Conservation (phyloP, 2,113 vertebrate genomes). For the Aspidoscelis tigris region DNA sequence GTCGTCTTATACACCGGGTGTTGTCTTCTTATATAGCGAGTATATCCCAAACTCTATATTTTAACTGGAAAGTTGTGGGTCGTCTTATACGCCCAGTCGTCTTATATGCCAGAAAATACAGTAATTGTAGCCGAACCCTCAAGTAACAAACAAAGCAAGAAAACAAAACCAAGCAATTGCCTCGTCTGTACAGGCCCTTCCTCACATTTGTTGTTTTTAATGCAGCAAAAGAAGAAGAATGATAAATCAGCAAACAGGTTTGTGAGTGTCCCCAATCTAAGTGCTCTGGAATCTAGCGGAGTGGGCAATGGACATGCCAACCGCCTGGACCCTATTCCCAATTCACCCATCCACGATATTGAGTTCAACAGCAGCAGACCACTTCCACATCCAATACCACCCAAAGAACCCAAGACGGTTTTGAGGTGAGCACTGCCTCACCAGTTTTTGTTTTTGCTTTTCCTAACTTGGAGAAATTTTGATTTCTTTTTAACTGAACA, state of each 20-base stretch:
- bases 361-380: slow-evolving; percentile 98
- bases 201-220: slow-evolving; percentile 83
- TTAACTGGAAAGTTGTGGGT: no score
- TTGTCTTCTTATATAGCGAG: no score
- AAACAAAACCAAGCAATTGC: slow-evolving; percentile 44
- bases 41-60: no score
- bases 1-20: no score
- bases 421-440: slow-evolving; percentile 95
- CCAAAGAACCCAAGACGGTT: slow-evolving; percentile 97
- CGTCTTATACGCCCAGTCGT: no score
- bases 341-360: slow-evolving; percentile 95
- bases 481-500: slow-evolving; percentile 60
- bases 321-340: slow-evolving; percentile 96
- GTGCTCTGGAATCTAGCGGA: slow-evolving; percentile 90
- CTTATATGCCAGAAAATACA: background rate
- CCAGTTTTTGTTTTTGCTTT: slow-evolving; percentile 58
- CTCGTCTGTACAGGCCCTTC: slow-evolving; percentile 62
- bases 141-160: background rate
- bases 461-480: slow-evolving; percentile 67
- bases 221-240: slow-evolving; percentile 99
- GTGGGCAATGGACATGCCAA: slow-evolving; percentile 88
- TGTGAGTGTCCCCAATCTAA: slow-evolving; percentile 96
- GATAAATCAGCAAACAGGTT: slow-evolving; percentile 97
- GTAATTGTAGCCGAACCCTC: slow-evolving; percentile 8
- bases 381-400: slow-evolving; percentile 94